Conservation (phyloP, 92 coral and sea anemone species). For the Epizoanthus scotinus region DNA sequence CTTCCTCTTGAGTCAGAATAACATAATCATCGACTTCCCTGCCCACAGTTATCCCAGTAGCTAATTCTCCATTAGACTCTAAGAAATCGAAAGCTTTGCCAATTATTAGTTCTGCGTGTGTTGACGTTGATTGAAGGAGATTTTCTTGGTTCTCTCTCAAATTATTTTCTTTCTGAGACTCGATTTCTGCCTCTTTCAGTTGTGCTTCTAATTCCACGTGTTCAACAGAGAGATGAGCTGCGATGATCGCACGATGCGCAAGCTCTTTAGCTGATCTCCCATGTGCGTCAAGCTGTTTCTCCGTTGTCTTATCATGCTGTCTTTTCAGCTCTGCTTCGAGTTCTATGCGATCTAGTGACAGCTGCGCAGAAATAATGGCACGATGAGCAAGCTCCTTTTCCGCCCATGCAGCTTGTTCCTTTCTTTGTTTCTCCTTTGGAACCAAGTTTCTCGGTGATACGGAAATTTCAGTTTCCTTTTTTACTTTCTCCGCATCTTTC, state of each 20-base stretch:
- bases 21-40: conserved; percentile 43
- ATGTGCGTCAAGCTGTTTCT: conserved; percentile 33
- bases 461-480: background rate
- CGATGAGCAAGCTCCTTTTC: conserved; percentile 52
- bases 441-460: background rate
- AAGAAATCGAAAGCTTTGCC: conserved; percentile 54
- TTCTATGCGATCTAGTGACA: conserved; percentile 56
- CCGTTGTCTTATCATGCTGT: conserved; percentile 41
- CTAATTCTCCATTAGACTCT: conserved; percentile 29
- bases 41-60: background rate
- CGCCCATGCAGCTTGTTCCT: conserved; percentile 29
- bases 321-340: conserved; percentile 43
- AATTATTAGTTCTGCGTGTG: conserved; percentile 56
- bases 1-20: conserved; percentile 56
- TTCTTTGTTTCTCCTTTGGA: conserved; percentile 21
- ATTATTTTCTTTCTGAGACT: conserved; percentile 4
- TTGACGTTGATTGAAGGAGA: conserved; percentile 21
- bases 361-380: conserved; percentile 65
- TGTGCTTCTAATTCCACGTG: background rate
- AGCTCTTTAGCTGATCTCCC: conserved; percentile 46
- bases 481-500: background rate
- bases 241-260: conserved; percentile 28
- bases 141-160: conserved; percentile 15
- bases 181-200: conserved; percentile 8
- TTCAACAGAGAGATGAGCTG: conserved; percentile 47